These are phyloP conservation scores for Phaethon lepturus DNA, from an alignment of 2,113 vertebrate species.

Conservation along the genomic window DNA sequence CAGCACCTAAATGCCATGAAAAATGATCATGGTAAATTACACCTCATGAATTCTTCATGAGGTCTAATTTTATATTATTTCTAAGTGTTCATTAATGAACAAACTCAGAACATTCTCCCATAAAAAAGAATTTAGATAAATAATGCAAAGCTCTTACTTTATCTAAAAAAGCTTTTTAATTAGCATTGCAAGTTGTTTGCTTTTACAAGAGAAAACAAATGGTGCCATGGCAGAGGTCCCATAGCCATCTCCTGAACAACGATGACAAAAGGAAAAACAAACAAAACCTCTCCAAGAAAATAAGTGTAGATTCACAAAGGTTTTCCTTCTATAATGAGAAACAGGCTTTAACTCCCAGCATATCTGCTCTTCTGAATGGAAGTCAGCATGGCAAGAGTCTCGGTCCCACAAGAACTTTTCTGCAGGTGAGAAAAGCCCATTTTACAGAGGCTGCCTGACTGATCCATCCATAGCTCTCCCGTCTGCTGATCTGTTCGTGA, in stretches of 20 bases:
- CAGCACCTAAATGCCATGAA: conserved; percentile 68
- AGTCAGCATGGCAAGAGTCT: not conserved
- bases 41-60: conserved; percentile 67
- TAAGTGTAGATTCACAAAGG: not conserved
- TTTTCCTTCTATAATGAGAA: not conserved
- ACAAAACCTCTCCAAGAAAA: conserved; percentile 46
- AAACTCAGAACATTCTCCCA: conserved; percentile 49
- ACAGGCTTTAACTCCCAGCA: not conserved
- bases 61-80: conserved; percentile 75
- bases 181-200: conserved; percentile 61
- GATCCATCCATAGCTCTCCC: not conserved
- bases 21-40: conserved; percentile 55
- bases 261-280: conserved; percentile 58
- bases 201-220: conserved; percentile 65
- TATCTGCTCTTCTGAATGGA: not conserved
- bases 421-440: not conserved
- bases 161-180: conserved; percentile 59
- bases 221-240: conserved; percentile 57
- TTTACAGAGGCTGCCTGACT: not conserved
- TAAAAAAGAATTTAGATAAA: conserved; percentile 61
- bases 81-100: conserved; percentile 72
- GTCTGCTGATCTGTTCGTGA: accelerated
- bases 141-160: conserved; percentile 63
- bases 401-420: not conserved
- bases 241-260: conserved; percentile 18